A percentile compares a stretch with the other conserved stretches of the same genome.
phyloP scores from a whole-genome alignment of 2,797 vertebrate species.

The Propithecus deckenii region DNA sequence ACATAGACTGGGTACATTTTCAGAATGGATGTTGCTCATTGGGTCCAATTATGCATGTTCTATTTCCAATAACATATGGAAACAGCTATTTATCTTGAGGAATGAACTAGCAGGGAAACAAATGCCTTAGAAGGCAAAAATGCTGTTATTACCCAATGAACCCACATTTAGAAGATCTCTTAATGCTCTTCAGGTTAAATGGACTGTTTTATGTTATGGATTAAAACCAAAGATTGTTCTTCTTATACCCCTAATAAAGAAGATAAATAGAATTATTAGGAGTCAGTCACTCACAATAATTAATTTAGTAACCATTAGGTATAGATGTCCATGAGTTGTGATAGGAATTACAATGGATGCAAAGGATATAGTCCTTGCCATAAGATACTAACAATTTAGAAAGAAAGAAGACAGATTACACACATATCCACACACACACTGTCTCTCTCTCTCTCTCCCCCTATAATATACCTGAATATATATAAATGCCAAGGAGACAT shows the following conservation, averaged over 20 bases:
- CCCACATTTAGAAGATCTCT: conserved; percentile 31
- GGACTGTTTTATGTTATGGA: conserved; percentile 20
- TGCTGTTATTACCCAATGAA: conserved; percentile 31
- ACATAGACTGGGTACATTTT: background rate
- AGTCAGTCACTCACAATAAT: conserved; percentile 47
- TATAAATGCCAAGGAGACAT: background rate
- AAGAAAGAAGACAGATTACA: conserved; percentile 42
- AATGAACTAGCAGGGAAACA: conserved; percentile 38
- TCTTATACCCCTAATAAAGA: background rate
- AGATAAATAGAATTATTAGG: conserved; percentile 29
- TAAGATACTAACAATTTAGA: conserved; percentile 31
- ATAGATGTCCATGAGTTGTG: conserved; percentile 6
- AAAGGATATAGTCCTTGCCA: background rate
- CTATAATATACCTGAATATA: background rate
- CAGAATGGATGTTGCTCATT: conserved; percentile 34
- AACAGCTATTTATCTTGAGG: conserved; percentile 55
- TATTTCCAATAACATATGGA: conserved; percentile 45
- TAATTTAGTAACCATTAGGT: conserved; percentile 53
- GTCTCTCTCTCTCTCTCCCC: too few relatives aligned
- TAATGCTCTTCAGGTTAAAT: conserved; percentile 50
- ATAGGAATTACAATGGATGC: background rate
- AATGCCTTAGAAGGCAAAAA: conserved; percentile 49
- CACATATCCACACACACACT: background rate
- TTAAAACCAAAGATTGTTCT: conserved; percentile 8
- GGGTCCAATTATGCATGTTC: conserved; percentile 51